A percentile compares a stretch with the other conserved stretches of the same genome.
phyloP scores from a whole-genome alignment of 2,888 invertebrate genomes.

The Poecilobothrus nobilitatus region DNA sequence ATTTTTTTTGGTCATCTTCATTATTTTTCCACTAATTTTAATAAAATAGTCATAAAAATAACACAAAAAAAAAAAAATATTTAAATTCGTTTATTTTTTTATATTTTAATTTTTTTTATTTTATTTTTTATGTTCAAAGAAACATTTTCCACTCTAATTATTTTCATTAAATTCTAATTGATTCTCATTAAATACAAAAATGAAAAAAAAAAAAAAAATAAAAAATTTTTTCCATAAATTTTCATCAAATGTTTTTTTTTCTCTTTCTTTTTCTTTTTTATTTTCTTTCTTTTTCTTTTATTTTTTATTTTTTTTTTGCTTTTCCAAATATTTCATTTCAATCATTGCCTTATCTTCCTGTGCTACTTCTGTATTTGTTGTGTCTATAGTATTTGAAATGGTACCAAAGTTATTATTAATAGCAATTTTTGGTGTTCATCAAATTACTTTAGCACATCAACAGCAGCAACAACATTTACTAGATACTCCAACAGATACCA shows the following conservation, averaged over 20 bases:
- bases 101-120: not conserved
- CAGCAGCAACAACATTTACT: slow-evolving; percentile 5
- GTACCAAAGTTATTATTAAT: slow-evolving; percentile 30
- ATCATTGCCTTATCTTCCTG: too few relatives aligned
- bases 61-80: too few relatives aligned
- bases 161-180: slow-evolving; percentile 4
- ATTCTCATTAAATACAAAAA: not conserved
- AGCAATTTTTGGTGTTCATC: slow-evolving; percentile 30
- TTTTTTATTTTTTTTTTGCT: not conserved
- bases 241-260: not conserved
- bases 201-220: too few relatives aligned
- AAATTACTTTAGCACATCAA: slow-evolving; percentile 27
- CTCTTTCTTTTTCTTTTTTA: not conserved
- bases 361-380: too few relatives aligned
- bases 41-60: too few relatives aligned
- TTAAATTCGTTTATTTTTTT: too few relatives aligned
- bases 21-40: too few relatives aligned
- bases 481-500: not conserved
- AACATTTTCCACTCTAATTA: slow-evolving; percentile 6
- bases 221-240: not conserved
- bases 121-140: not conserved
- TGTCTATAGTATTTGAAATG: slow-evolving; percentile 30
- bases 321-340: too few relatives aligned
- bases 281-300: not conserved
- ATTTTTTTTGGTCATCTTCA: too few relatives aligned